phyloP scores from a whole-genome alignment of 2,888 invertebrate genomes.

The Perizoma affinitatum region DNA sequence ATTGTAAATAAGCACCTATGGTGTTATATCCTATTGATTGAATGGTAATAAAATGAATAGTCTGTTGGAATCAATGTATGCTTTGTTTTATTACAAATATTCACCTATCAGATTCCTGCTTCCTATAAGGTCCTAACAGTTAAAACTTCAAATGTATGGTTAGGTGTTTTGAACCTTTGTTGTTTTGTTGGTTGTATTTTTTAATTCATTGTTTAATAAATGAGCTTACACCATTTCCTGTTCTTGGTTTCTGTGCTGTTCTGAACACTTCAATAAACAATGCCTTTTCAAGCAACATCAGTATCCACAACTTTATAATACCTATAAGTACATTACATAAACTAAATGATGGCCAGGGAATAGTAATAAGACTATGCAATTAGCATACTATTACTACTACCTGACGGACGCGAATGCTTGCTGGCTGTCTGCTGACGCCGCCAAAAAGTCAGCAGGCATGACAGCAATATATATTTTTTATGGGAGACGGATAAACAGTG shows the following conservation, averaged over 20 bases:
- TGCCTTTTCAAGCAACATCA: no score
- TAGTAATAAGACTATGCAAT: no score
- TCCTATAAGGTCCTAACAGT: background rate
- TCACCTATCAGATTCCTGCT: constrained; percentile 28
- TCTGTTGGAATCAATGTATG: constrained; percentile 72
- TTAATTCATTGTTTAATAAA: constrained; percentile 33
- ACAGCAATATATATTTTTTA: no score
- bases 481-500: no score
- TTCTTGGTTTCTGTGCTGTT: constrained; percentile 11
- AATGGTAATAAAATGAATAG: constrained; percentile 80
- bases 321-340: no score
- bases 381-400: no score
- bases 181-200: constrained; percentile 25
- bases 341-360: no score
- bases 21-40: constrained; percentile 74
- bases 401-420: no score
- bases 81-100: constrained; percentile 62
- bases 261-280: no score
- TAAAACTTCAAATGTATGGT: constrained; percentile 7
- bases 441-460: no score
- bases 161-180: constrained; percentile 14
- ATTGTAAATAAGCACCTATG: constrained; percentile 81
- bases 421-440: no score
- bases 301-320: no score
- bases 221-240: constrained; percentile 35